Conservation (phyloP, 1,140 invertebrate species). For the Ceratitis capitata region DNA sequence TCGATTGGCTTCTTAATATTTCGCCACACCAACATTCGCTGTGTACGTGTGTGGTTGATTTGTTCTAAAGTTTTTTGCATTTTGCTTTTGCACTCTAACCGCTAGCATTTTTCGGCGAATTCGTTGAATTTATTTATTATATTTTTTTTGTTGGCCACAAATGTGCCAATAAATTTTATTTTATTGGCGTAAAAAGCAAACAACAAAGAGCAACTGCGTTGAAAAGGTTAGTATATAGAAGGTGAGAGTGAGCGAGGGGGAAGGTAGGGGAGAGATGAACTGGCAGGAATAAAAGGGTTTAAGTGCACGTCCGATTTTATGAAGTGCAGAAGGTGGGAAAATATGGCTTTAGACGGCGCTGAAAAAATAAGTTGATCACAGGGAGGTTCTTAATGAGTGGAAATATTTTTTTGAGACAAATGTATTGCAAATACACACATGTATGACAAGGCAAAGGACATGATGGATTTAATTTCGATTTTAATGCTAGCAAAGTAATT, state of each 20-base stretch:
- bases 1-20: constrained; percentile 16
- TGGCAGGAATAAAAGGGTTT: background rate
- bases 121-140: too few relatives aligned
- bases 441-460: too few relatives aligned
- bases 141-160: constrained; percentile 19
- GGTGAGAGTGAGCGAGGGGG: background rate
- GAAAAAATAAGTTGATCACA: too few relatives aligned
- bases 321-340: constrained; percentile 20
- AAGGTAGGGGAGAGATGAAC: background rate
- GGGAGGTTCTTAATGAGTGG: too few relatives aligned
- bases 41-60: background rate
- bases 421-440: too few relatives aligned
- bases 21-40: background rate
- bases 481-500: too few relatives aligned
- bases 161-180: constrained; percentile 36
- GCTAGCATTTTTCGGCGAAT: constrained; percentile 26
- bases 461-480: too few relatives aligned
- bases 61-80: background rate
- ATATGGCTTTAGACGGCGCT: background rate
- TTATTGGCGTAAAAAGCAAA: constrained; percentile 30
- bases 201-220: background rate
- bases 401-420: too few relatives aligned
- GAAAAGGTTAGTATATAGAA: background rate
- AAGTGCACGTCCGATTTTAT: background rate
- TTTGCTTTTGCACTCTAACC: background rate